Conservation (phyloP, 1,140 invertebrate genomes). For the Lepidotrigona ventralis region DNA sequence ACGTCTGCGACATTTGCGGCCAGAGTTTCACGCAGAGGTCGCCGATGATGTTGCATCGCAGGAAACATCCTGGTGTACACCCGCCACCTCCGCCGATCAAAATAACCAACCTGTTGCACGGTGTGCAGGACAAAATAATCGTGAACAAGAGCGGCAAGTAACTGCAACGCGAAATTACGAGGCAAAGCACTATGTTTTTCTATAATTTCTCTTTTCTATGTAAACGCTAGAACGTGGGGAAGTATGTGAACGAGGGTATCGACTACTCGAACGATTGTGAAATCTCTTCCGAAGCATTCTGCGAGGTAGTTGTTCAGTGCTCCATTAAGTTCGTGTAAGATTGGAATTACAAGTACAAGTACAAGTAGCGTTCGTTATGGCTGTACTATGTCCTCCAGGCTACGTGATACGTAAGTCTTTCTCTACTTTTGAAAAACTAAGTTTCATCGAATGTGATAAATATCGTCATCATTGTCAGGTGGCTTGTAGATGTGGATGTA, state of each 20-base stretch:
- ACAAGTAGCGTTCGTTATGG: background rate
- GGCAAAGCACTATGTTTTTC: background rate
- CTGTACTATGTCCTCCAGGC: background rate
- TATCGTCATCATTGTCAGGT: background rate
- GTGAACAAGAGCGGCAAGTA: conserved; percentile 66
- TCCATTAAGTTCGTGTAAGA: background rate
- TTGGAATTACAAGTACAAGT: background rate
- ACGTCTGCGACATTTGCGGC: conserved; percentile 80
- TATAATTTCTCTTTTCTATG: background rate
- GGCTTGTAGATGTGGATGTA: no score
- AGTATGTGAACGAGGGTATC: background rate
- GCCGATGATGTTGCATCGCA: conserved; percentile 78
- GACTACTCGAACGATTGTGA: background rate
- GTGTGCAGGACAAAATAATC: conserved; percentile 73
- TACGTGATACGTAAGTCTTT: conserved; percentile 14
- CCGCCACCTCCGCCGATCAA: conserved; percentile 74
- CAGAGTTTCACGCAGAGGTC: conserved; percentile 79
- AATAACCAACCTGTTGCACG: conserved; percentile 73
- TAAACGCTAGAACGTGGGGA: background rate
- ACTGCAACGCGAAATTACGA: background rate
- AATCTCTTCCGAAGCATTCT: background rate
- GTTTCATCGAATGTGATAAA: background rate
- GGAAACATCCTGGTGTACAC: conserved; percentile 81
- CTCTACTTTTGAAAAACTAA: background rate
- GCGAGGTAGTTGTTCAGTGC: conserved; percentile 1